Conservation (phyloP, 2,113 vertebrate genomes). For the Plecturocebus donacophilus region DNA sequence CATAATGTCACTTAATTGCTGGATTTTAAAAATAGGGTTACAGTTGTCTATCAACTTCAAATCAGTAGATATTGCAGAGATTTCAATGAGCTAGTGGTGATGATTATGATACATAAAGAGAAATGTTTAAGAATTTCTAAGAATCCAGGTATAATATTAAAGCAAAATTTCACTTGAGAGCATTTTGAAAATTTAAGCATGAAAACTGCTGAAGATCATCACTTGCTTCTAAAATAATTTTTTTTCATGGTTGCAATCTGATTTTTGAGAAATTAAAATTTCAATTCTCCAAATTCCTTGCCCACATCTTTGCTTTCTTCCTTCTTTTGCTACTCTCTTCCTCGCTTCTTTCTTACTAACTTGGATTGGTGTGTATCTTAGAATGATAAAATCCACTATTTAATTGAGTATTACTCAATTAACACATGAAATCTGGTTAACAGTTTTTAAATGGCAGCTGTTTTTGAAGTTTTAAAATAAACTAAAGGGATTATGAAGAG, state of each 20-base stretch:
- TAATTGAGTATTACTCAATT: background rate
- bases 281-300: background rate
- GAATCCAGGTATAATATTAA: background rate
- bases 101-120: conserved; percentile 7
- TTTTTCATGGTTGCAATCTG: background rate
- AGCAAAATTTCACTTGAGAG: background rate
- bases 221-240: background rate
- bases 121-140: background rate
- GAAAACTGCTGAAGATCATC: background rate
- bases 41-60: conserved; percentile 47
- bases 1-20: conserved; percentile 44
- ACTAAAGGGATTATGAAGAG: background rate
- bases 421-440: background rate
- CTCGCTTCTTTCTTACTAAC: background rate
- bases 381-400: background rate
- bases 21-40: conserved; percentile 52
- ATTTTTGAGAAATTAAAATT: background rate
- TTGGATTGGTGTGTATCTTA: background rate
- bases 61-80: background rate
- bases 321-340: background rate
- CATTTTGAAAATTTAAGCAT: background rate
- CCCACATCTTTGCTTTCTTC: background rate
- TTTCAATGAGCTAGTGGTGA: background rate
- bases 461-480: conserved; percentile 39
- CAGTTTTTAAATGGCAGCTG: background rate